phyloP scores from a whole-genome alignment of 2,797 vertebrate species.

The Sarcophilus harrisii region DNA sequence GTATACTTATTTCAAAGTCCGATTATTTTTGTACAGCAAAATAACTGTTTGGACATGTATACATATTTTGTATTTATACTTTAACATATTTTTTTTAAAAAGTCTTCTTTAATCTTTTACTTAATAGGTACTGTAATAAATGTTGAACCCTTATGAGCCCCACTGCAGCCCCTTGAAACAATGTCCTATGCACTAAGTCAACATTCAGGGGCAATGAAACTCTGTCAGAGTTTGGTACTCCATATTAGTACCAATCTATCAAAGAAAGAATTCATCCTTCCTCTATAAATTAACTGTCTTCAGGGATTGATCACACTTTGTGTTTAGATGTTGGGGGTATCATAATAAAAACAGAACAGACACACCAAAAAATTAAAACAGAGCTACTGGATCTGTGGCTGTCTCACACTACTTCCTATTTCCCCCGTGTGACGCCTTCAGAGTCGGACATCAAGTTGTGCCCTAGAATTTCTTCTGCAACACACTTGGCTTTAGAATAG shows the following conservation, averaged over 20 bases:
- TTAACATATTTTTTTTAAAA: too few relatives aligned
- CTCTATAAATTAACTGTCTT: not conserved
- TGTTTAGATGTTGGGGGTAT: not conserved
- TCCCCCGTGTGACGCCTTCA: rapidly evolving
- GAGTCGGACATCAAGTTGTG: not conserved
- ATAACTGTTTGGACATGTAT: too few relatives aligned
- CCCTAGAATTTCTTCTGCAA: slow-evolving; percentile 10
- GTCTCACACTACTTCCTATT: not conserved
- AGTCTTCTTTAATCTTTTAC: not conserved
- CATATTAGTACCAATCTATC: not conserved
- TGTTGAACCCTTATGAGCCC: too few relatives aligned
- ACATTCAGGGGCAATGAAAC: not conserved
- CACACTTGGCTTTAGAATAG: slow-evolving; percentile 26
- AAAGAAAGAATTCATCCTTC: not conserved
- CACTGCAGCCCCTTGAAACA: too few relatives aligned
- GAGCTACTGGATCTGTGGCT: not conserved
- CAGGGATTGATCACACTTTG: not conserved
- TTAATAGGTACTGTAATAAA: not conserved
- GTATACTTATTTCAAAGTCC: too few relatives aligned
- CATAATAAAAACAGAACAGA: not conserved
- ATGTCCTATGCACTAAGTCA: not conserved
- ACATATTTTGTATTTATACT: too few relatives aligned
- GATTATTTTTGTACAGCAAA: too few relatives aligned
- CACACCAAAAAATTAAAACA: not conserved
- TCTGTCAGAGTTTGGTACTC: not conserved